Evolutionary conservation across 2,888 invertebrate species (phyloP), one percentile per base, ranked within the genome.

Genomic region (Luffia ferchaultella): DNA sequence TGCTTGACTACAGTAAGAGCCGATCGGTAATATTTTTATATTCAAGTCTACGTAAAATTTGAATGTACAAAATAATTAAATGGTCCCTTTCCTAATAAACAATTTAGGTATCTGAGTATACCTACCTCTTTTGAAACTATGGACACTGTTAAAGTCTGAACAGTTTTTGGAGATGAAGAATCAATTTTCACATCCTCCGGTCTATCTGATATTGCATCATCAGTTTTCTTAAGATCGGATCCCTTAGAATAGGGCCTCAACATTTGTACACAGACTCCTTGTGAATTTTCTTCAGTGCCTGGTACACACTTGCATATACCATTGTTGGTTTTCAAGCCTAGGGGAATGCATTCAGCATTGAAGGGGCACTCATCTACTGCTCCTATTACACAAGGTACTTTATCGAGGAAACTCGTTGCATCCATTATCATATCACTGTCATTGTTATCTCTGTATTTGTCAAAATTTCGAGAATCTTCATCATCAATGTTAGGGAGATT

Each of bases 61-160:
- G n/a, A n/a, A n/a, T n/a, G n/a, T n/a, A n/a, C n/a, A n/a, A n/a
- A n/a, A n/a, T n/a, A n/a, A n/a, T n/a, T n/a, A n/a, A n/a, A n/a
- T n/a, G n/a, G n/a, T n/a, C n/a, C n/a, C n/a, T n/a, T n/a, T n/a
- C n/a, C n/a, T n/a, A n/a, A n/a, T n/a, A n/a, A n/a, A n/a, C n/a
- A n/a, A n/a, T n/a, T n/a, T n/a, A n/a, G n/a, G n/a, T n/a, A n/a
- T n/a, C n/a, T n/a, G n/a, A n/a, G n/a, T n/a, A n/a, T n/a, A n/a
- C n/a, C 57, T 68, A 97, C 91, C 69, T 89, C 87, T 73, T 94
- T 93, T 0, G 93, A 92, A 51, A 89, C 85, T 16, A 91, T 91
- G 12, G 90, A 89, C 0, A 95, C 92, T 17, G 89, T 86, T 53
- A 95, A 77, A 53, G 88, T 88, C 64, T 91, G 91, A 53, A 88